A percentile compares a stretch with the other conserved stretches of the same genome.
phyloP scores from a whole-genome alignment of 2,113 vertebrate genomes.

The Trogon surrucura region DNA sequence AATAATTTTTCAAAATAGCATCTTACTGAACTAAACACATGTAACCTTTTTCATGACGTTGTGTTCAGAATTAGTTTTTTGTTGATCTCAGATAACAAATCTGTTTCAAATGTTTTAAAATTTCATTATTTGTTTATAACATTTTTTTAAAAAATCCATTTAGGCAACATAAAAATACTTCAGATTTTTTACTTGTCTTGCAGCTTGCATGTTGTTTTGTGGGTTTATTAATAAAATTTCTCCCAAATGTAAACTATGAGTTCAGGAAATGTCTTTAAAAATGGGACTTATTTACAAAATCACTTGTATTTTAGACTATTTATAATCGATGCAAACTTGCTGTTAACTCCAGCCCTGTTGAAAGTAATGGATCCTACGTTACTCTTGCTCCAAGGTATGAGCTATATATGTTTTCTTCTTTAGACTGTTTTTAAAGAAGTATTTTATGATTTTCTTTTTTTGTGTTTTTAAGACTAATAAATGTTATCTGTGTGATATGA shows the following conservation, averaged over 20 bases:
- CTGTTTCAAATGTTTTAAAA: neutral
- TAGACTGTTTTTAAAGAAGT: neutral
- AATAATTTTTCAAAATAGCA: neutral
- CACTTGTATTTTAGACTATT: slow-evolving; percentile 82
- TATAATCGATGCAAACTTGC: slow-evolving; percentile 87
- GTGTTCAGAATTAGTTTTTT: neutral
- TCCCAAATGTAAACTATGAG: neutral
- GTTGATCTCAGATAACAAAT: neutral
- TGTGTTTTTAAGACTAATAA: neutral
- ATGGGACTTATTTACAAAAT: neutral
- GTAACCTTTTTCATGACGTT: neutral
- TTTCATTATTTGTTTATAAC: neutral
- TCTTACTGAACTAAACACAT: neutral
- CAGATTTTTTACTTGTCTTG: neutral
- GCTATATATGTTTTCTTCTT: neutral
- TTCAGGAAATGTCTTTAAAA: neutral
- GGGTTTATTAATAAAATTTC: neutral
- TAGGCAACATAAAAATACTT: neutral
- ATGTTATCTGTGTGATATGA: neutral
- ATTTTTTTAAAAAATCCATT: neutral
- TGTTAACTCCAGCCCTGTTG: slow-evolving; percentile 77
- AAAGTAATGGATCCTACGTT: slow-evolving; percentile 49
- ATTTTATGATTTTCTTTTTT: neutral
- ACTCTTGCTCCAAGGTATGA: slow-evolving; percentile 71
- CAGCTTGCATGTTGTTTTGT: neutral